Conservation (phyloP, 2,113 vertebrate species). For the Cheilinus undulatus region DNA sequence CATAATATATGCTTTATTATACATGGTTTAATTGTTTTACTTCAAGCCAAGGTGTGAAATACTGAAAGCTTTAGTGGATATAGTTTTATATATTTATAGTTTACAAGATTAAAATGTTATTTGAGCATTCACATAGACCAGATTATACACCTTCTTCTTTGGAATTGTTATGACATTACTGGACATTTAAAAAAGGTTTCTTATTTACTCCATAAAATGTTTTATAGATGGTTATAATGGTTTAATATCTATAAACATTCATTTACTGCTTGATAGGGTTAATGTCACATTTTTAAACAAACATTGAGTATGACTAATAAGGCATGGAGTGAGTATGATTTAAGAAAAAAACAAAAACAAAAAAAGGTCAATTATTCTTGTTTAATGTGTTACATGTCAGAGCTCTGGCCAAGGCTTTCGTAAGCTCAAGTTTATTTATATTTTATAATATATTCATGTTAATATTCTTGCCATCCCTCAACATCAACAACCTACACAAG, state of each 20-base stretch:
- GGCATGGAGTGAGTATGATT: conserved; percentile 54
- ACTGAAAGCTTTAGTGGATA: not conserved
- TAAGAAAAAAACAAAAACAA: conserved; percentile 20
- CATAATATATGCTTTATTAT: not conserved
- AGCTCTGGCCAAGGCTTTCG: not conserved
- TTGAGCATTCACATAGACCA: not conserved
- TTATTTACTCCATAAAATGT: no score
- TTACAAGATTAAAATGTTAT: no score
- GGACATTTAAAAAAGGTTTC: not conserved
- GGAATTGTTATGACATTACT: not conserved
- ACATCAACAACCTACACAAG: conserved; percentile 9
- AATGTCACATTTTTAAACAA: not conserved
- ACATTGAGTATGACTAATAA: conserved; percentile 35
- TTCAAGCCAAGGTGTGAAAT: not conserved
- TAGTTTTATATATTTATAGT: no score
- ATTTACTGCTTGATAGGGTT: conserved; percentile 1
- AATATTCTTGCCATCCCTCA: conserved; percentile 6
- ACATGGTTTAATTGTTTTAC: not conserved
- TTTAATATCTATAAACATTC: conserved; percentile 11
- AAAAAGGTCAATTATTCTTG: not conserved
- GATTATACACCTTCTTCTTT: not conserved
- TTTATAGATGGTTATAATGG: no score
- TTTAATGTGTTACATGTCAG: not conserved
- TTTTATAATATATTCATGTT: not conserved
- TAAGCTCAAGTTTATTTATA: not conserved